phyloP scores from a whole-genome alignment of 1,140 invertebrate genomes.

The Gonioctena quinquepunctata region DNA sequence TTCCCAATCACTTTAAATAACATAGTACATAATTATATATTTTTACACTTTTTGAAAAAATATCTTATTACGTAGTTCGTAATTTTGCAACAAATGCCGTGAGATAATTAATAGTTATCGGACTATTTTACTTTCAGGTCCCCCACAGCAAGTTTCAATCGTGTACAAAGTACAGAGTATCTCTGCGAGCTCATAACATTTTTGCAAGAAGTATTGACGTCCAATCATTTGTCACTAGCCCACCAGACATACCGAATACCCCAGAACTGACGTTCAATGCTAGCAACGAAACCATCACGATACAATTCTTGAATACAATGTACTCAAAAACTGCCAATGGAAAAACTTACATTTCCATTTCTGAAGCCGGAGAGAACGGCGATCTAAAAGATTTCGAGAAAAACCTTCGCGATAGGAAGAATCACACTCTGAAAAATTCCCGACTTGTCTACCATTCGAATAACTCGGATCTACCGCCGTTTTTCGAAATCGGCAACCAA shows the following conservation, averaged over 20 bases:
- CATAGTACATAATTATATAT: too few species aligned
- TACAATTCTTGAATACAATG: not conserved
- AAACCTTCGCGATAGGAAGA: not conserved
- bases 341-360: not conserved
- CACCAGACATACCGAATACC: not conserved
- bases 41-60: too few species aligned
- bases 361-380: not conserved
- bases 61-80: too few species aligned
- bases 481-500: not conserved
- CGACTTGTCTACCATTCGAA: not conserved
- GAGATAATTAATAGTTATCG: not conserved
- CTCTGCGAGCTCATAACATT: not conserved
- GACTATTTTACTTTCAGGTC: not conserved
- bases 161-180: not conserved
- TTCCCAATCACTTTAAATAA: too few species aligned
- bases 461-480: not conserved
- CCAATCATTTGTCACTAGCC: not conserved
- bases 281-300: not conserved
- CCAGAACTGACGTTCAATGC: not conserved
- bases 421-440: not conserved
- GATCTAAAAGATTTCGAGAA: not conserved
- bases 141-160: not conserved
- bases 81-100: not conserved
- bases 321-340: not conserved
- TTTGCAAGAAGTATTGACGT: not conserved